Conservation (phyloP, 2,113 vertebrate species). For the Mandrillus leucophaeus region DNA sequence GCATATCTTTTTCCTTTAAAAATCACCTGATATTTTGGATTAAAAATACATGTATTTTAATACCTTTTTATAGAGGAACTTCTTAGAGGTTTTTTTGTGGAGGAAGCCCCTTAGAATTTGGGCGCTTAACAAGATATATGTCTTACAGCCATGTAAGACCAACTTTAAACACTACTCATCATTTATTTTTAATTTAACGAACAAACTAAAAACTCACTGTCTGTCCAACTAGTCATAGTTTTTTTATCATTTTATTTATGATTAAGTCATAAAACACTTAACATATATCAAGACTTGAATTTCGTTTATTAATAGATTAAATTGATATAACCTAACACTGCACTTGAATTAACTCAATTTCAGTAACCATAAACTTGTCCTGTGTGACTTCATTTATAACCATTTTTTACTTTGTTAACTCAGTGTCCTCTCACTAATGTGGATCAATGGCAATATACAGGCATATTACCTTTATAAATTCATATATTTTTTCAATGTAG, state of each 20-base stretch:
- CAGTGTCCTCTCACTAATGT: background rate
- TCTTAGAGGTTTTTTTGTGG: too few species aligned
- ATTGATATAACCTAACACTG: background rate
- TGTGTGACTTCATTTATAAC: background rate
- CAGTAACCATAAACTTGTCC: background rate
- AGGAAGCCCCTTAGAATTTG: background rate
- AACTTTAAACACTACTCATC: background rate
- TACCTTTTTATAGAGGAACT: background rate
- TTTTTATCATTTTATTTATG: background rate
- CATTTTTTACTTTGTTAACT: slow-evolving; percentile 38
- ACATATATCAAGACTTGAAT: background rate
- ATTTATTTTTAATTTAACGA: background rate
- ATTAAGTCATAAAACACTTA: background rate
- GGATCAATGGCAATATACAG: slow-evolving; percentile 38
- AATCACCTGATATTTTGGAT: background rate
- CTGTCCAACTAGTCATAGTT: background rate
- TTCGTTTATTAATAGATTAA: background rate
- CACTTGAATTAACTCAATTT: background rate
- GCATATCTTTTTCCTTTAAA: background rate
- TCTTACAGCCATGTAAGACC: background rate
- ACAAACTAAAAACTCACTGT: background rate
- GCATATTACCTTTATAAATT: slow-evolving; percentile 56
- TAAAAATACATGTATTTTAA: background rate
- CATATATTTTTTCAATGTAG: slow-evolving; percentile 54
- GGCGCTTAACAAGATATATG: background rate